Conservation (phyloP, 2,113 vertebrate species). For the Pelecanus crispus region DNA sequence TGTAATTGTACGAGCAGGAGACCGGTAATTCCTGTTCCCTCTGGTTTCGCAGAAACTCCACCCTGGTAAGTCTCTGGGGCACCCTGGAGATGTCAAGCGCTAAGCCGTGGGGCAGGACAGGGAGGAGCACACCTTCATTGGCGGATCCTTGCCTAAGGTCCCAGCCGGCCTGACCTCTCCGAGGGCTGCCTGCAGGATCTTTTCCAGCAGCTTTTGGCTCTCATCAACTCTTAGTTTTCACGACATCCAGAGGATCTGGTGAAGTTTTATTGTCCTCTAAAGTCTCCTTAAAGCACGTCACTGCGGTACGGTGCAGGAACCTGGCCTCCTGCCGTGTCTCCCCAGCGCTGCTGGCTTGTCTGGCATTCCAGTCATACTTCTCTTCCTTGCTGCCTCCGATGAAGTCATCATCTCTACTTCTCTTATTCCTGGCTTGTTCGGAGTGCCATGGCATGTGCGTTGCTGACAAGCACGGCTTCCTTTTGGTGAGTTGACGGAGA, state of each 20-base stretch:
- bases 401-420: constrained; percentile 44
- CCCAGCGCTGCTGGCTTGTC: not conserved
- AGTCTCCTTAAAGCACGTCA: not conserved
- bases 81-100: not conserved
- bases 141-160: not conserved
- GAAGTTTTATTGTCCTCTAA: not conserved
- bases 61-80: constrained; percentile 15
- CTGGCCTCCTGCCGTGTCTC: not conserved
- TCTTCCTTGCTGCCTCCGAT: constrained; percentile 19
- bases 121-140: not conserved
- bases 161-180: not conserved
- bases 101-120: not conserved
- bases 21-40: constrained; percentile 67
- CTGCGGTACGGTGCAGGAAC: not conserved
- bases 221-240: fast-evolving
- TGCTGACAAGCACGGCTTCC: constrained; percentile 1
- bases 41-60: constrained; percentile 37
- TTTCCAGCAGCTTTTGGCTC: not conserved
- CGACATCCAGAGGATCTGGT: not conserved
- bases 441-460: constrained; percentile 53
- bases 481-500: constrained; percentile 53
- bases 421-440: not conserved
- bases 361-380: constrained; percentile 17
- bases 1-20: not conserved
- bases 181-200: not conserved